A percentile compares a stretch with the other conserved stretches of the same genome.
phyloP scores from a whole-genome alignment of 2,888 invertebrate species.

The Dinocampus coccinellae region DNA sequence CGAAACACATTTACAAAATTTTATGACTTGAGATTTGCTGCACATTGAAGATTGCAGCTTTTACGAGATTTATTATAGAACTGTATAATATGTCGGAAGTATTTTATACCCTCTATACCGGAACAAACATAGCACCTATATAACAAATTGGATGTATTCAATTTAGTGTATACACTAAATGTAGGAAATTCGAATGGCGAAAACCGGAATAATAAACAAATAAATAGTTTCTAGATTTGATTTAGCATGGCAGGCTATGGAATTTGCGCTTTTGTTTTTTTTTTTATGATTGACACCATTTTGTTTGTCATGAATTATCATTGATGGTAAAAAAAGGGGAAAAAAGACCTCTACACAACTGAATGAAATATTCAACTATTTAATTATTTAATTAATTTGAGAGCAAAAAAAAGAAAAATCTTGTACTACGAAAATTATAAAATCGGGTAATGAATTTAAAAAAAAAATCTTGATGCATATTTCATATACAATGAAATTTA shows the following conservation, averaged over 20 bases:
- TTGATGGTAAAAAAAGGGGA: background rate
- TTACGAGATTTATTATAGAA: background rate
- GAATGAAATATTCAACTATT: background rate
- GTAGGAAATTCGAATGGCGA: constrained; percentile 24
- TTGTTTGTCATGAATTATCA: constrained; percentile 1
- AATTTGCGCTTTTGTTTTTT: background rate
- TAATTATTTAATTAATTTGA: background rate
- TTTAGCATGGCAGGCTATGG: background rate
- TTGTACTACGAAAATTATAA: too few species aligned
- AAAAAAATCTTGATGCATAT: background rate
- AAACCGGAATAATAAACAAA: constrained; percentile 6
- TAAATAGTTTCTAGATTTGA: background rate
- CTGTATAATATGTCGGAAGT: background rate
- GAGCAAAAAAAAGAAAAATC: too few species aligned
- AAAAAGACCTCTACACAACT: background rate
- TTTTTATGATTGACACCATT: background rate
- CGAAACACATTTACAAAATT: background rate
- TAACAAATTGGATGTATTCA: too few species aligned
- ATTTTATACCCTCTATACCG: background rate
- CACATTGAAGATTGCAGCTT: background rate
- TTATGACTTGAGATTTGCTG: background rate
- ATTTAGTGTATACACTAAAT: constrained; percentile 1
- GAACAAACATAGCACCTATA: background rate
- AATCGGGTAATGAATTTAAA: background rate
- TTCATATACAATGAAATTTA: background rate